Percentiles rank a stretch among this genome's conserved stretches.
Evolutionary conservation across 2,797 vertebrate genomes (phyloP).

Genomic region (Amniataba percoides): DNA sequence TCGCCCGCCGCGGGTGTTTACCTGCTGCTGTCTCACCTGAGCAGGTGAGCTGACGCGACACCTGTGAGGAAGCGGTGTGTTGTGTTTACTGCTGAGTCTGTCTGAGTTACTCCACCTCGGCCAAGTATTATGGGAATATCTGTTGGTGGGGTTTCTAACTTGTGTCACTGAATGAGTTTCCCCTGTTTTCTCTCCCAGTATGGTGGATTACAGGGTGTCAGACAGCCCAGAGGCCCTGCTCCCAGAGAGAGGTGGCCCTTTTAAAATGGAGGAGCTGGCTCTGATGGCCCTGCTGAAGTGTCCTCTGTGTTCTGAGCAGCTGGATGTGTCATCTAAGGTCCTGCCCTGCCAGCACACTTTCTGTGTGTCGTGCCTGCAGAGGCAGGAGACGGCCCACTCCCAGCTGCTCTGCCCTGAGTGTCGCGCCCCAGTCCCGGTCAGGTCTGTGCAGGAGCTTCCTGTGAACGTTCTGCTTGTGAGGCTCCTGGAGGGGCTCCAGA

Average conservation of each 20-base stretch:
- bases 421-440: slow-evolving; percentile 82
- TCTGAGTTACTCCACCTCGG: background rate
- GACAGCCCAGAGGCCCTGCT: slow-evolving; percentile 54
- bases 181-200: slow-evolving; percentile 43
- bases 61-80: slow-evolving; percentile 50
- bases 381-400: slow-evolving; percentile 84
- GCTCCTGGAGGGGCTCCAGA: slow-evolving; percentile 88
- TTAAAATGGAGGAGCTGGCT: slow-evolving; percentile 89
- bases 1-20: slow-evolving; percentile 11
- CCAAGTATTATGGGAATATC: background rate
- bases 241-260: slow-evolving; percentile 26
- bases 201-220: slow-evolving; percentile 69
- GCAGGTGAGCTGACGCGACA: slow-evolving; percentile 69
- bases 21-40: slow-evolving; percentile 61
- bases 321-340: slow-evolving; percentile 91
- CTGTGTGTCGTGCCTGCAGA: slow-evolving; percentile 91
- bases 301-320: slow-evolving; percentile 91
- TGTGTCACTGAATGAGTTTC: background rate
- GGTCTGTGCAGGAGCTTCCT: slow-evolving; percentile 90
- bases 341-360: slow-evolving; percentile 97
- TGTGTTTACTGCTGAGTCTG: background rate
- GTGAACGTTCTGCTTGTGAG: slow-evolving; percentile 90
- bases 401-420: slow-evolving; percentile 93
- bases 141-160: background rate
- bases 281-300: slow-evolving; percentile 91